phyloP scores from a whole-genome alignment of 2,888 invertebrate genomes.

The Cenopis cana region DNA sequence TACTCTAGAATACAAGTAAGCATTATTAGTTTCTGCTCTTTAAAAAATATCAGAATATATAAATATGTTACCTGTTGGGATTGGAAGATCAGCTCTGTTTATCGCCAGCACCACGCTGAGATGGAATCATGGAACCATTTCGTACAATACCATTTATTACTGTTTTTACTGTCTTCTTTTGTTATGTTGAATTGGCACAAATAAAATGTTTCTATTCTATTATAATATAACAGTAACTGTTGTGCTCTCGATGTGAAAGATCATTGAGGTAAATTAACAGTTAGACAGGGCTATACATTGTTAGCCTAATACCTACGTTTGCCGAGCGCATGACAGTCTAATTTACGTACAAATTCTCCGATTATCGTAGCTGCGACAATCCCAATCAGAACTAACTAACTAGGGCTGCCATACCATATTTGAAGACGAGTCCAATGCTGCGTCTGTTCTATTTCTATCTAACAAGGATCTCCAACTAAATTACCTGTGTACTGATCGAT shows the following conservation, averaged over 20 bases:
- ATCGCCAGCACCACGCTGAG: too few species aligned
- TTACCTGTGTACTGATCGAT: too few species aligned
- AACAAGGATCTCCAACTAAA: too few species aligned
- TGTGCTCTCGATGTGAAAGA: neutral
- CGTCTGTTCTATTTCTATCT: neutral
- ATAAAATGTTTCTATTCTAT: too few species aligned
- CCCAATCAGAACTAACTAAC: conserved; percentile 4
- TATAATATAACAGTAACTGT: neutral
- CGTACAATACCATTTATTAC: too few species aligned
- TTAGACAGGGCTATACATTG: neutral
- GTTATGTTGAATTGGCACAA: too few species aligned
- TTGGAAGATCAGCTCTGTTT: too few species aligned
- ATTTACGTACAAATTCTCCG: conserved; percentile 8
- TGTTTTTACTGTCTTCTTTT: too few species aligned
- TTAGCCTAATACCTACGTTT: conserved; percentile 4
- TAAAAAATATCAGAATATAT: too few species aligned
- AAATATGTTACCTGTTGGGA: too few species aligned
- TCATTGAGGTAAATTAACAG: neutral
- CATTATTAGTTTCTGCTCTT: neutral
- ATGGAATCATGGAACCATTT: too few species aligned
- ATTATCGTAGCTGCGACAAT: neutral
- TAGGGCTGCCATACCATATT: conserved; percentile 14
- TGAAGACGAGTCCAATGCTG: conserved; percentile 3
- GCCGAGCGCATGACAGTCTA: neutral
- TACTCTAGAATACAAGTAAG: neutral